phyloP scores from a whole-genome alignment of 1,140 invertebrate genomes.

The Pollicipes pollicipes region DNA sequence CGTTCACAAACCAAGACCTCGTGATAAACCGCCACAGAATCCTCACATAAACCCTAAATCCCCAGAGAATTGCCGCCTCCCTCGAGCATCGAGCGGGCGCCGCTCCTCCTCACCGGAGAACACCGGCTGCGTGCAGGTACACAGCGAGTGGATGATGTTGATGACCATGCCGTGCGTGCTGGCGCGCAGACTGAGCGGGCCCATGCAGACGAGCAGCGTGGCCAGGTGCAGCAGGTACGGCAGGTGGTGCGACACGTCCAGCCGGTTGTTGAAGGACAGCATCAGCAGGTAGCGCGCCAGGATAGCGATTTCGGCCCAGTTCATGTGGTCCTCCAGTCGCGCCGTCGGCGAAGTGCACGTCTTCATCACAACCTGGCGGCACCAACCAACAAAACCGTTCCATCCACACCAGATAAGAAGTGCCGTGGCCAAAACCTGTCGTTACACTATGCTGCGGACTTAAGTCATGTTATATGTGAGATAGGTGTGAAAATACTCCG shows the following conservation, averaged over 20 bases:
- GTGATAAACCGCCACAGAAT: too few relatives aligned
- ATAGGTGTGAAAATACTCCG: too few relatives aligned
- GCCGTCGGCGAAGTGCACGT: slow-evolving; percentile 87
- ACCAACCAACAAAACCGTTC: too few relatives aligned
- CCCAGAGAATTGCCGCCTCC: too few relatives aligned
- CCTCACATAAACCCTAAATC: too few relatives aligned
- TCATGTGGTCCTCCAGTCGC: slow-evolving; percentile 80
- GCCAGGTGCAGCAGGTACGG: slow-evolving; percentile 93
- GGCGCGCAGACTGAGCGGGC: slow-evolving; percentile 83
- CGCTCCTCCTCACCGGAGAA: slow-evolving; percentile 57
- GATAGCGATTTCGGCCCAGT: slow-evolving; percentile 97
- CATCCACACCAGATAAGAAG: too few relatives aligned
- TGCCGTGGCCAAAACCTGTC: too few relatives aligned
- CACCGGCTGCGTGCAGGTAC: slow-evolving; percentile 84
- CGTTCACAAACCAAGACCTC: too few relatives aligned
- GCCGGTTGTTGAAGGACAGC: slow-evolving; percentile 95
- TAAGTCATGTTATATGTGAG: too few relatives aligned
- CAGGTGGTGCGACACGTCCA: slow-evolving; percentile 85
- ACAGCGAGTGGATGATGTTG: slow-evolving; percentile 93
- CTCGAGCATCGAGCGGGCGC: too few relatives aligned
- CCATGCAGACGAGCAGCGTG: slow-evolving; percentile 84
- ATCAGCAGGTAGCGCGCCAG: slow-evolving; percentile 85
- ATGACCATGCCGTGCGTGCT: slow-evolving; percentile 92
- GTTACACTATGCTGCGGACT: too few relatives aligned
- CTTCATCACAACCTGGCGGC: slow-evolving; percentile 76